A percentile compares a stretch with the other conserved stretches of the same genome.
These are phyloP conservation scores for Oxyteleia sp. DNA, from an alignment of 2,888 invertebrate genomes.

Conservation along the genomic window DNA sequence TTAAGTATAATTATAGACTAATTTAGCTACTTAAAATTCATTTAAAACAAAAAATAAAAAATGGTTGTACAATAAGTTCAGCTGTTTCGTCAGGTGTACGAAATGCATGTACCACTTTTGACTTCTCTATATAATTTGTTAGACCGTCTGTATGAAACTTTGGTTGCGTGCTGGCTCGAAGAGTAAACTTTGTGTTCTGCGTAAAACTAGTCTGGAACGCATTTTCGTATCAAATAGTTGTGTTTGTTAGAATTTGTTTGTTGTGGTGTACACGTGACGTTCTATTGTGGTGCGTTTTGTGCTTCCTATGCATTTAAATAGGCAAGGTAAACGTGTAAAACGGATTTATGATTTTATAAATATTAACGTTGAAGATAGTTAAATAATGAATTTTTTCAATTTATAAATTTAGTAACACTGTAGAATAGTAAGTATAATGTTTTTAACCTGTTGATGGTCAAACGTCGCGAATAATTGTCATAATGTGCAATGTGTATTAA, in stretches of 20 bases:
- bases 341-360: neutral
- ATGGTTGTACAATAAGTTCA: too few species aligned
- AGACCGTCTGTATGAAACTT: constrained; percentile 11
- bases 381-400: too few species aligned
- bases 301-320: constrained; percentile 1
- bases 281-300: constrained; percentile 25
- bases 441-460: too few species aligned
- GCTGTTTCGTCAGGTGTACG: too few species aligned
- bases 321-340: constrained; percentile 12
- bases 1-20: too few species aligned
- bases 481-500: too few species aligned
- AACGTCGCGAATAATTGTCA: too few species aligned
- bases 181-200: constrained; percentile 35
- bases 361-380: too few species aligned
- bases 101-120: constrained; percentile 11
- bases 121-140: constrained; percentile 25
- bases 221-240: constrained; percentile 47
- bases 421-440: too few species aligned
- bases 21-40: too few species aligned
- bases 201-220: constrained; percentile 37
- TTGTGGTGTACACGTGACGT: constrained; percentile 20
- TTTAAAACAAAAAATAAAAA: too few species aligned
- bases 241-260: constrained; percentile 46
- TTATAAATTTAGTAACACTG: too few species aligned
- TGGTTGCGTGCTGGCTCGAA: constrained; percentile 3